Percentiles rank a stretch among this genome's conserved stretches.
Conservation (phyloP, 2,797 vertebrate genomes). For the Bucorvus abyssinicus region DNA sequence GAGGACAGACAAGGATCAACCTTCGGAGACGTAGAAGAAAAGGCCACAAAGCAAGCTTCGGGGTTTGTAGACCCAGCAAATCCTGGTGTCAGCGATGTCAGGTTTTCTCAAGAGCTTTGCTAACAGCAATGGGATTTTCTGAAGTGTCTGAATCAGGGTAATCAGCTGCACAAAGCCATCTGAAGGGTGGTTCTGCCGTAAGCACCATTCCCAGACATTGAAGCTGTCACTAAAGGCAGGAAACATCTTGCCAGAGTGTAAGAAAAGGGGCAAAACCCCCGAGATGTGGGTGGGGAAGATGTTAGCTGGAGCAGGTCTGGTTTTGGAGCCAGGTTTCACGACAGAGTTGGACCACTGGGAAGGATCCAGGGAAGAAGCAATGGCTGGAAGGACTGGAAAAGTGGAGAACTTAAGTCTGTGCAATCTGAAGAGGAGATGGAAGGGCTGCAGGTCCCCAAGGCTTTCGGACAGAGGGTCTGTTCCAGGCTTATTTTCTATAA, state of each 20-base stretch:
- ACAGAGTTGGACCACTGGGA: not conserved
- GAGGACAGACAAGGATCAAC: not conserved
- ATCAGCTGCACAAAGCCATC: not conserved
- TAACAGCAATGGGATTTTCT: not conserved
- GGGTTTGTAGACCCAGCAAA: not conserved
- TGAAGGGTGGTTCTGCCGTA: not conserved
- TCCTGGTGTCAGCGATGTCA: fast-evolving
- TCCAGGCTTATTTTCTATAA: too few relatives aligned
- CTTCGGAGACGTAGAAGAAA: not conserved
- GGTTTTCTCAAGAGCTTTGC: not conserved
- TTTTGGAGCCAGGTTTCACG: not conserved
- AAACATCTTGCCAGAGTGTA: not conserved
- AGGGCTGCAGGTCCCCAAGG: not conserved
- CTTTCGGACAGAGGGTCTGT: too few relatives aligned
- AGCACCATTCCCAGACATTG: not conserved
- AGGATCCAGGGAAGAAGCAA: not conserved
- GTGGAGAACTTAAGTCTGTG: not conserved
- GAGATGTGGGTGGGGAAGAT: not conserved
- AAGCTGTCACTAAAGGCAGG: not conserved
- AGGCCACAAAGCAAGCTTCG: fast-evolving
- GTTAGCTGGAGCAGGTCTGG: not conserved
- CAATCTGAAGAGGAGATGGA: not conserved
- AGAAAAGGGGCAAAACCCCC: not conserved
- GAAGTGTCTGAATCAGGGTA: not conserved
- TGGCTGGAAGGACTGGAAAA: not conserved